These are phyloP conservation scores for Brachyhypopomus gauderio DNA, from an alignment of 2,113 vertebrate species.

Conservation along the genomic window DNA sequence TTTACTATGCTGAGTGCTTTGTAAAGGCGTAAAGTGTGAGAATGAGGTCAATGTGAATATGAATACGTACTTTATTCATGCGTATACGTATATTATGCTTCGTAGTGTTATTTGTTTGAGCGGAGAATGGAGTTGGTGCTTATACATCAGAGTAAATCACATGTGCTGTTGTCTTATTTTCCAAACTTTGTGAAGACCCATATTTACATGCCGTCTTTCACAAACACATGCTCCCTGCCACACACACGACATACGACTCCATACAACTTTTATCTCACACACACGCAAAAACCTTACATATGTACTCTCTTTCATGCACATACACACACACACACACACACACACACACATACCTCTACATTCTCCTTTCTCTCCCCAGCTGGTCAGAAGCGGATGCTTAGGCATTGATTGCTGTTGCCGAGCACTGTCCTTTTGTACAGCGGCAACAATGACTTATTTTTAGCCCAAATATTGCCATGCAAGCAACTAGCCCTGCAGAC, in stretches of 20 bases:
- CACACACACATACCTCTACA: neutral
- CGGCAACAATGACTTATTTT: constrained; percentile 53
- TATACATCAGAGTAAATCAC: neutral
- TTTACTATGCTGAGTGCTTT: too few species aligned
- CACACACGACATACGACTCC: too few species aligned
- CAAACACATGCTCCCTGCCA: too few species aligned
- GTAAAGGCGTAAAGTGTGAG: too few species aligned
- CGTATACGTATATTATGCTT: neutral
- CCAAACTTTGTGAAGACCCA: neutral
- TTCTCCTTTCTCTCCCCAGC: neutral
- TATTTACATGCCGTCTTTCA: too few species aligned
- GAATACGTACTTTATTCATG: neutral
- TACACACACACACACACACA: neutral
- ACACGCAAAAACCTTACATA: too few species aligned
- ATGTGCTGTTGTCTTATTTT: neutral
- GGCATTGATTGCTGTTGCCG: neutral
- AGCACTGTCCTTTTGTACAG: constrained; percentile 29
- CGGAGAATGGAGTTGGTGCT: neutral
- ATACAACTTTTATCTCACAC: too few species aligned
- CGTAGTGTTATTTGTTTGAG: neutral
- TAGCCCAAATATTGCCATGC: constrained; percentile 31
- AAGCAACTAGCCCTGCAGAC: neutral
- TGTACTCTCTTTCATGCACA: neutral
- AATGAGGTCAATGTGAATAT: too few species aligned
- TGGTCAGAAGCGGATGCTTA: constrained; percentile 11